Conservation (phyloP, 1,140 invertebrate species). For the Solenopsis invicta region DNA sequence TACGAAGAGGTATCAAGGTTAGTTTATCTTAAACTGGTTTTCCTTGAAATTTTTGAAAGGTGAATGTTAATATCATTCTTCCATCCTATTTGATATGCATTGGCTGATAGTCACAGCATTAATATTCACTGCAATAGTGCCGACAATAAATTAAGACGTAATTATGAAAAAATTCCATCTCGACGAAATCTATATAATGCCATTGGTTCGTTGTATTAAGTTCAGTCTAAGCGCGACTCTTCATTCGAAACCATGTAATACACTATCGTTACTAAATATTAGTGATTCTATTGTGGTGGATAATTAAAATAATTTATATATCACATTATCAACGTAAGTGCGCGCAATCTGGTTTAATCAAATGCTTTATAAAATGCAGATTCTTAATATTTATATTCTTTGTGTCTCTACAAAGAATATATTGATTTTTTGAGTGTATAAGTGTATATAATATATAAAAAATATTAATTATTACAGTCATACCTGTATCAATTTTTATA, state of each 20-base stretch:
- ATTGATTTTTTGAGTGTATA: neutral
- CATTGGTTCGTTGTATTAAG: neutral
- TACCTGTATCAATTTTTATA: neutral
- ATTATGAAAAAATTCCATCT: neutral
- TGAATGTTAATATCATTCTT: neutral
- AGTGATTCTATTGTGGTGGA: neutral
- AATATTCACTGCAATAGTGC: neutral
- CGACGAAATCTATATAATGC: neutral
- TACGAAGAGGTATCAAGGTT: too few relatives aligned
- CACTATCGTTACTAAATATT: neutral
- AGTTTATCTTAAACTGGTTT: neutral
- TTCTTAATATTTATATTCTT: conserved; percentile 1
- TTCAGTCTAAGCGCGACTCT: conserved; percentile 4
- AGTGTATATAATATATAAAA: neutral
- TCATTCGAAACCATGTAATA: neutral
- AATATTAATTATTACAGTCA: neutral
- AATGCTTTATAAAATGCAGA: neutral
- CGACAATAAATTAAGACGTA: neutral
- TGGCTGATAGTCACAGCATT: neutral
- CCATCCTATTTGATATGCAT: too few relatives aligned
- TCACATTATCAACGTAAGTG: conserved; percentile 20
- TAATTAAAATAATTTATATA: neutral
- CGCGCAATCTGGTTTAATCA: neutral
- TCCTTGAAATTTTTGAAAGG: neutral
- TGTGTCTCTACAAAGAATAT: neutral